These are phyloP conservation scores for Baccha elongata DNA, from an alignment of 2,888 invertebrate genomes.

Conservation along the genomic window DNA sequence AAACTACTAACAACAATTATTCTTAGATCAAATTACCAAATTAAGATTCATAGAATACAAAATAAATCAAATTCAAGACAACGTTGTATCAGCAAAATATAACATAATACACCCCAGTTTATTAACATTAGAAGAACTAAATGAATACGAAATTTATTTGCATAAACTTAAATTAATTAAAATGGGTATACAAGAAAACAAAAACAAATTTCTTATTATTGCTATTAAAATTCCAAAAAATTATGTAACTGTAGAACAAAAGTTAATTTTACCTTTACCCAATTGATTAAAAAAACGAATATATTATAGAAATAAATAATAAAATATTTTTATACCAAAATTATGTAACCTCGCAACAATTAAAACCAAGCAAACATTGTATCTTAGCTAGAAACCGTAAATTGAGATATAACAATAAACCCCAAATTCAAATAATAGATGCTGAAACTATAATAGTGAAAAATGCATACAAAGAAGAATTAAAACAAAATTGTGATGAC, in stretches of 20 bases:
- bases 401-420: no score
- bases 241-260: not conserved
- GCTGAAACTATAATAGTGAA: slow-evolving; percentile 12
- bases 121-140: not conserved
- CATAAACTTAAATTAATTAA: not conserved
- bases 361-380: no score
- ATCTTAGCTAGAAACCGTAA: no score
- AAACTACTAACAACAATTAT: no score
- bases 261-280: not conserved
- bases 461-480: slow-evolving; percentile 30
- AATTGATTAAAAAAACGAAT: slow-evolving; percentile 30
- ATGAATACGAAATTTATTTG: not conserved
- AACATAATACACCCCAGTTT: not conserved
- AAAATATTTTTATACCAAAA: slow-evolving; percentile 26
- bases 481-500: no score
- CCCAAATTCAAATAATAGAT: slow-evolving; percentile 17
- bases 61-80: no score
- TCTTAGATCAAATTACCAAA: no score
- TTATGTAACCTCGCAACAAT: slow-evolving; percentile 20
- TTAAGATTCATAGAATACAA: no score
- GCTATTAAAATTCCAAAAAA: not conserved
- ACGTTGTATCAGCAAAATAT: no score
- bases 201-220: not conserved
- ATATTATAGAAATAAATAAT: slow-evolving; percentile 33
- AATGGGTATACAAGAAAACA: not conserved